Conservation (phyloP, 2,888 invertebrate genomes). For the Blera fallax region DNA sequence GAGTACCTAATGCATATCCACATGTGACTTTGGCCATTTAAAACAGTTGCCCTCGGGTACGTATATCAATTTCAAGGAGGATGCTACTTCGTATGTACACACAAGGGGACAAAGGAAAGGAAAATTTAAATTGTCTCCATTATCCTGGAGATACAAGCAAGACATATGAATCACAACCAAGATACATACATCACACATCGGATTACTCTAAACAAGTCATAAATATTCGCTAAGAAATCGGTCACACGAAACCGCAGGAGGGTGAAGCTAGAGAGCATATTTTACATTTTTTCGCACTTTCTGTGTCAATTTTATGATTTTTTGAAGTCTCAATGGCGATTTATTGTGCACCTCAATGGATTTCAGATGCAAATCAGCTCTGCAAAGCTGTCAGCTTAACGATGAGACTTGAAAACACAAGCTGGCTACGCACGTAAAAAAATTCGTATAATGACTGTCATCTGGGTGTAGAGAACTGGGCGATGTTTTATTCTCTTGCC, state of each 20-base stretch:
- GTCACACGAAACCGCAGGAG: constrained; percentile 33
- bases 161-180: constrained; percentile 20
- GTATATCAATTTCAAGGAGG: constrained; percentile 27
- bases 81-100: too few relatives aligned
- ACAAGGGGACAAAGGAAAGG: not conserved
- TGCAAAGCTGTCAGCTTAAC: constrained; percentile 29
- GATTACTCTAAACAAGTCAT: constrained; percentile 49
- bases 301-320: constrained; percentile 65
- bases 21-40: constrained; percentile 54
- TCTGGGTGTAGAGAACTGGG: not conserved
- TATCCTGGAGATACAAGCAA: constrained; percentile 15
- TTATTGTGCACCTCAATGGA: constrained; percentile 53
- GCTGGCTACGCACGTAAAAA: constrained; percentile 56
- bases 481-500: not conserved
- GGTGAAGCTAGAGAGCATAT: constrained; percentile 10
- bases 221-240: constrained; percentile 45
- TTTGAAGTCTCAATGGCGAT: constrained; percentile 55
- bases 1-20: constrained; percentile 17
- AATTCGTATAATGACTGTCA: constrained; percentile 45
- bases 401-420: constrained; percentile 33
- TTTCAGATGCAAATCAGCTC: constrained; percentile 58
- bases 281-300: constrained; percentile 59
- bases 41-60: constrained; percentile 48
- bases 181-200: constrained; percentile 61
- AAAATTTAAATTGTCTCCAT: constrained; percentile 44